Conservation (phyloP, 1,140 invertebrate genomes). For the Brachionus calyciflorus region DNA sequence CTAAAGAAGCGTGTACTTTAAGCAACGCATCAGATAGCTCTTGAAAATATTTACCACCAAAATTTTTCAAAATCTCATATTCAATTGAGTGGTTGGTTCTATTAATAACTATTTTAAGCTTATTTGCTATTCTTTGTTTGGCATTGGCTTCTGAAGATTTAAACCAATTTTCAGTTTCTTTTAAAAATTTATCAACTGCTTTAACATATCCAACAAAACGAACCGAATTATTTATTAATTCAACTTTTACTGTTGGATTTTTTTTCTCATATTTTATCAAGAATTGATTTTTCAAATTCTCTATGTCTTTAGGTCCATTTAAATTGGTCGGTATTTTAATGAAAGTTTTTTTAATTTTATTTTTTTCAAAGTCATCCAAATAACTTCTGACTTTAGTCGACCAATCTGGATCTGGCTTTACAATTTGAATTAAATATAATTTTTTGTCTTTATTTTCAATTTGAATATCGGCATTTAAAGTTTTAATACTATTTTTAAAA, state of each 20-base stretch:
- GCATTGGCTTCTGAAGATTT: neutral
- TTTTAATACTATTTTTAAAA: constrained; percentile 1
- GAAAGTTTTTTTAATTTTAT: neutral
- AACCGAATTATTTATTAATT: neutral
- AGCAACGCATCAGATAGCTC: neutral
- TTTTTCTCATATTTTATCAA: neutral
- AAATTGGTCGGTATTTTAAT: neutral
- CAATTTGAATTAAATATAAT: neutral
- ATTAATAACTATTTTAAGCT: neutral
- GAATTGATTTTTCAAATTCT: neutral
- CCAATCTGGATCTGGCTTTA: neutral
- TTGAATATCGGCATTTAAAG: neutral
- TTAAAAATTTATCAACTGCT: neutral
- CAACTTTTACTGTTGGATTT: neutral
- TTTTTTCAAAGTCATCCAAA: constrained; percentile 5
- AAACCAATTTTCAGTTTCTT: neutral
- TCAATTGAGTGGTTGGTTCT: neutral
- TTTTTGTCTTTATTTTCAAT: neutral
- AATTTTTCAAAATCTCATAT: neutral
- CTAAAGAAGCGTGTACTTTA: neutral
- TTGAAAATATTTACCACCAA: constrained; percentile 10
- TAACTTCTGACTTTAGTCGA: neutral
- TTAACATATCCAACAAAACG: neutral
- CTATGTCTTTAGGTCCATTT: neutral
- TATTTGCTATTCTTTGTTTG: neutral